Base-by-base conservation (phyloP, 2,797 vertebrate genomes). In the Enteromius viviparus region DNA sequence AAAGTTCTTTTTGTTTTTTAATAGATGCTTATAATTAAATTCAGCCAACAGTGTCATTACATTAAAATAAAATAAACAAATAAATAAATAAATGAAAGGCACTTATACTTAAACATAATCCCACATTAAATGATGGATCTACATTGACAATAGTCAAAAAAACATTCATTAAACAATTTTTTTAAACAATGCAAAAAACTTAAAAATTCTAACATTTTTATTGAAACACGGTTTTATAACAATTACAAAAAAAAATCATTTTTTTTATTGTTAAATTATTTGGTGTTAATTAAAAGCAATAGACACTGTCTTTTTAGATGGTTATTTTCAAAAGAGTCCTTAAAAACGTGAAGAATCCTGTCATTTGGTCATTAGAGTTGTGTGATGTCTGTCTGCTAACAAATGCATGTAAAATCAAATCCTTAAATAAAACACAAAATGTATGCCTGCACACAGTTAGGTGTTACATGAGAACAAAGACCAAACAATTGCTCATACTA, bases 341-440 rank as follows among this genome's bases (percentile, higher is more conserved):
- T 42, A 23, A 23, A 49, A 71, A 71, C 45, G 1, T 69, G 2
- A 47, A 23, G 14, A 51, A 51, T n/a, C 49, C 5, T 78, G 3
- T 49, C 29, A 49, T 8, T 15, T 15, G 19, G 42, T 53, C 7
- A 51, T 68, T 68, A 79, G 77, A 68, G 77, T 79, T 68, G 9
- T 65, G 58, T 65, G n/a, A 65, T 65, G 26, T 65, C 53, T 17
- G 14, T 32, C 32, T 51, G 71, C 11, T 51, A 62, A 37, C 51
- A 49, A 34, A 21, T 21, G 2, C 4, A 23, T 9, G 23, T 17
- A 42, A 1, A 79, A 53, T 40, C 19, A 7, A 79, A 40, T 42
- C 11, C 23, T 80, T 80, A 47, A 34, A 47, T 47, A 60, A 29
- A 72, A 12, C 12, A 29, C 4, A 14, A 71, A 70, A 75, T n/a